Evolutionary conservation across 1,140 invertebrate species (phyloP), one percentile per base, ranked within the genome.

Genomic region (Cataglyphis hispanica): DNA sequence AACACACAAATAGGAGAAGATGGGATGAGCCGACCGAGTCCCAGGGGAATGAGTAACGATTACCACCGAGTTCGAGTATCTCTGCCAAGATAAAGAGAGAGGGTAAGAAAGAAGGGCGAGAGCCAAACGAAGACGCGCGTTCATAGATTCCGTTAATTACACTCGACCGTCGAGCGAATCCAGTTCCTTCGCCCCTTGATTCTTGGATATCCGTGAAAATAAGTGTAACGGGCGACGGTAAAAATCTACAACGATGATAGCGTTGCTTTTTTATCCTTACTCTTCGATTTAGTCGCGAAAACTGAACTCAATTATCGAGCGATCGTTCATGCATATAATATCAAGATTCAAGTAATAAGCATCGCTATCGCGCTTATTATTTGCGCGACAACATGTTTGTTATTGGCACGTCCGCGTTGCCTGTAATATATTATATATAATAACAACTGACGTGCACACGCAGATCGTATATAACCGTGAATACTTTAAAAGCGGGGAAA

Each of bases 131-230:
- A 46, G 69, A 77, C 25, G 46, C 46, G 46, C 16, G 46, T 61
- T 81, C 43, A 56, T 70, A 72, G 60, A 88, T 77, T 75, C 85
- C 60, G 72, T 88, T 88, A 87, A 88, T 87, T 88, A 58, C 72
- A 56, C 72, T 87, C 70, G 40, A 86, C 56, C 16, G 40, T 63
- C 86, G 75, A 86, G 70, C 67, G 76, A 86, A 87, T 87, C 84
- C 60, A 87, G 67, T 60, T 87, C 56, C 53, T 81, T 72, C 43
- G 43, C 43, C 43, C 58, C 70, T 63, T 84, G 70, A 77, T 76
- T 84, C 46, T 25, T 5, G 22, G 13, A 53, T 43, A 31, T 78
- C 31, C 61, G 58, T 64, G 43, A 64, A 67, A 83, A 74, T 72
- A 43, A 60, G n/a, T 60, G 53, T 46, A 40, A 58, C 64, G 13